Evolutionary conservation across 2,888 invertebrate genomes (phyloP).

Genomic region (Halictus ligatus): DNA sequence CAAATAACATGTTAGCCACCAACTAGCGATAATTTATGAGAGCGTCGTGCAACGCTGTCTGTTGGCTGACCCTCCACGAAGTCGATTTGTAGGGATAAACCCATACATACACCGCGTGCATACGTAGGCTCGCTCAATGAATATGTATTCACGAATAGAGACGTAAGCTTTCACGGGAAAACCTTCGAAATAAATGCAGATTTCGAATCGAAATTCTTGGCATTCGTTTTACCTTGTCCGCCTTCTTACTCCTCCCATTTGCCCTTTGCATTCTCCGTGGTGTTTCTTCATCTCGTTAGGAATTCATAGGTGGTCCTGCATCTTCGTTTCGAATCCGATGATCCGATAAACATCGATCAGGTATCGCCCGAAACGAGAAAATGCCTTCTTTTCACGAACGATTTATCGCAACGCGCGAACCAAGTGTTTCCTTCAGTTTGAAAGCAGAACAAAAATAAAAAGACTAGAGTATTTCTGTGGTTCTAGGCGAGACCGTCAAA

Average conservation of each 20-base stretch:
- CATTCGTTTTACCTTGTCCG: slow-evolving; percentile 52
- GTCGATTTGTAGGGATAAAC: slow-evolving; percentile 23
- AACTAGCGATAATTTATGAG: slow-evolving; percentile 82
- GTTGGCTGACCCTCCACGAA: slow-evolving; percentile 65
- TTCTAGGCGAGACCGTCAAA: not conserved
- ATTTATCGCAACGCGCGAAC: not conserved
- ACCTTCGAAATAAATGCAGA: slow-evolving; percentile 26
- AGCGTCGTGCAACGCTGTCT: slow-evolving; percentile 61
- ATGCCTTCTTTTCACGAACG: not conserved
- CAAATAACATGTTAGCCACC: slow-evolving; percentile 81
- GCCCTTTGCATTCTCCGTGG: slow-evolving; percentile 20
- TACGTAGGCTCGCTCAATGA: slow-evolving; percentile 51
- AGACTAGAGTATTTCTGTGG: too few species aligned
- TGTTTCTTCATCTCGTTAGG: slow-evolving; percentile 58
- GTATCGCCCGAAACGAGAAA: not conserved
- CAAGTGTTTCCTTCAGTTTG: too few species aligned
- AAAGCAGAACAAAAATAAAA: too few species aligned
- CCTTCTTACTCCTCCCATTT: slow-evolving; percentile 37
- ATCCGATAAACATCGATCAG: not conserved
- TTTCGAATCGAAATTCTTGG: slow-evolving; percentile 47
- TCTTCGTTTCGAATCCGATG: not conserved
- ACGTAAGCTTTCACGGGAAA: slow-evolving; percentile 61
- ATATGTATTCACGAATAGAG: slow-evolving; percentile 65
- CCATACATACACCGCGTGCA: not conserved
- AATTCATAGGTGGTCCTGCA: slow-evolving; percentile 55